phyloP scores from a whole-genome alignment of 2,113 vertebrate species.

The Ifrita kowaldi region DNA sequence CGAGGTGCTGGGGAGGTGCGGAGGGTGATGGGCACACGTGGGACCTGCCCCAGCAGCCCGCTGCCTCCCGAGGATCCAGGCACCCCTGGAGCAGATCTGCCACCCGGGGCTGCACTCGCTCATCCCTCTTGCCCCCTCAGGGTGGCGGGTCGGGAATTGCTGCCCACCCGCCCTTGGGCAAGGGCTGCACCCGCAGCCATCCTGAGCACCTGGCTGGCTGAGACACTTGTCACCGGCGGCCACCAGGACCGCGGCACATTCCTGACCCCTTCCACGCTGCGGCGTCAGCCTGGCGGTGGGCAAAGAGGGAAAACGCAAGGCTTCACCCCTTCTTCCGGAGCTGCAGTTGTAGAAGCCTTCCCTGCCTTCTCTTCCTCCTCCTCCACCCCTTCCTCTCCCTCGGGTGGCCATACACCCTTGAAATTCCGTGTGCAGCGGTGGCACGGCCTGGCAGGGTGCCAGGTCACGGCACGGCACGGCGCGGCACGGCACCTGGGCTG shows the following conservation, averaged over 20 bases:
- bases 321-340: background rate
- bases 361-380: background rate
- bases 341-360: background rate
- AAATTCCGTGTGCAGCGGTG: background rate
- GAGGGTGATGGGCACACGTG: fast-evolving
- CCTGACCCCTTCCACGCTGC: fast-evolving
- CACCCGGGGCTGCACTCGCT: background rate
- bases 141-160: background rate
- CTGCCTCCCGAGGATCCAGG: background rate
- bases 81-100: fast-evolving
- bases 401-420: background rate
- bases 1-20: fast-evolving
- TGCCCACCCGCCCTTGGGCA: background rate
- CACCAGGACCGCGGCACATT: background rate
- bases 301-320: no score
- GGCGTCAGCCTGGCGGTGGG: fast-evolving
- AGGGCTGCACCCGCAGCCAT: background rate
- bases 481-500: fast-evolving
- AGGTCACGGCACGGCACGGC: background rate
- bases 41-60: background rate
- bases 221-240: background rate
- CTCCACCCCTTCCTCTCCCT: background rate
- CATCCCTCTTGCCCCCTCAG: no score
- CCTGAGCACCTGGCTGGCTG: background rate
- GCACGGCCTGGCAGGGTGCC: background rate